phyloP scores from a whole-genome alignment of 2,797 vertebrate genomes.

The Pteronotus mesoamericanus region DNA sequence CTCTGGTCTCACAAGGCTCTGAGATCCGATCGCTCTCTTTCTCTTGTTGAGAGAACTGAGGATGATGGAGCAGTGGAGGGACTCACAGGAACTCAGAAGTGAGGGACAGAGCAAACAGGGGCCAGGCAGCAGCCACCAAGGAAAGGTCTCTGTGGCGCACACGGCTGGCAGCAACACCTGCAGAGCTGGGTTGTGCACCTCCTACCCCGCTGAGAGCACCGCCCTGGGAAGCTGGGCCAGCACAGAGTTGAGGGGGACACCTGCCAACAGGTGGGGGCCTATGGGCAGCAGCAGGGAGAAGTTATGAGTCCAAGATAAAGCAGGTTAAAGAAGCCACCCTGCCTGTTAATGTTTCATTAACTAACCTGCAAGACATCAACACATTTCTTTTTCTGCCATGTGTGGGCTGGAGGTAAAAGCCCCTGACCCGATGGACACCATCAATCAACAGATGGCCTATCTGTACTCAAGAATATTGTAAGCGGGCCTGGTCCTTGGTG shows the following conservation, averaged over 20 bases:
- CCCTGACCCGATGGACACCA: neutral
- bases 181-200: neutral
- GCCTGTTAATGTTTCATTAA: neutral
- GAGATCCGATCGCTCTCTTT: neutral
- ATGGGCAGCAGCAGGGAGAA: accelerated
- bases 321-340: neutral
- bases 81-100: accelerated
- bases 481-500: neutral
- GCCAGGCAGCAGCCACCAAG: accelerated
- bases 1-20: neutral
- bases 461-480: neutral
- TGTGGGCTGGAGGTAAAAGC: neutral
- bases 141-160: neutral
- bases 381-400: neutral
- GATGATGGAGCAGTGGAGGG: accelerated
- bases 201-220: neutral
- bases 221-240: neutral
- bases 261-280: neutral
- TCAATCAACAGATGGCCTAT: neutral
- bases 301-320: neutral
- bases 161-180: neutral
- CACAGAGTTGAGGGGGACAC: neutral
- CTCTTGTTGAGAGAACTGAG: neutral
- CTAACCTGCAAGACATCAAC: neutral
- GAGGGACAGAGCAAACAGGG: accelerated